These are phyloP conservation scores for Rhegmatorhina hoffmannsi DNA, from an alignment of 2,113 vertebrate genomes.

Conservation along the genomic window DNA sequence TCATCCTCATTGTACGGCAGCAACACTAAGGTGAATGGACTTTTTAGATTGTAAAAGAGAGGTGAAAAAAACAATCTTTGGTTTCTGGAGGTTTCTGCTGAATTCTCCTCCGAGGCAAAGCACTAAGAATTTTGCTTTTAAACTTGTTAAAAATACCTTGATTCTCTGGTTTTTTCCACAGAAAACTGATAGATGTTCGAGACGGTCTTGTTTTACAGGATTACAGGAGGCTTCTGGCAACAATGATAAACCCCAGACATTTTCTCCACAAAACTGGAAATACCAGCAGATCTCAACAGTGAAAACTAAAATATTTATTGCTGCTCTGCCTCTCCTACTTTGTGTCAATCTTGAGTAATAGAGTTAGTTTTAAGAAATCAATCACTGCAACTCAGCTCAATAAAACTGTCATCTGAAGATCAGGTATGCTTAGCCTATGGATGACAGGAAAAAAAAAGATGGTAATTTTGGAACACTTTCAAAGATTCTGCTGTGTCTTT, in stretches of 20 bases:
- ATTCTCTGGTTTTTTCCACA: background rate
- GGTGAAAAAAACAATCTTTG: background rate
- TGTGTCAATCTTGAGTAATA: background rate
- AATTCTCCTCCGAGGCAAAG: background rate
- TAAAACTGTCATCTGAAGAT: background rate
- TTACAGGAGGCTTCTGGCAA: background rate
- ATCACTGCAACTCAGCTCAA: background rate
- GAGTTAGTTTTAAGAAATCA: background rate
- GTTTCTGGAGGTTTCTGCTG: background rate
- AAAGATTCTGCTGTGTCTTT: background rate
- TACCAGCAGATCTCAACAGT: background rate
- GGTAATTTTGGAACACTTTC: background rate
- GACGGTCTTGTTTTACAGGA: background rate
- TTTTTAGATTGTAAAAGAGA: background rate
- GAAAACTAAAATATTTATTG: background rate
- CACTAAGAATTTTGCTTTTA: background rate
- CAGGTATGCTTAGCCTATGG: background rate
- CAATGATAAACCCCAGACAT: background rate
- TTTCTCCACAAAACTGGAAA: background rate
- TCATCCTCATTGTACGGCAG: background rate
- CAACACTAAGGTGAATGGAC: background rate
- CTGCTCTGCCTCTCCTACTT: background rate
- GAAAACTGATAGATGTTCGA: background rate
- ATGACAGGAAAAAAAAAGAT: background rate
- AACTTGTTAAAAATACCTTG: background rate